Conservation (phyloP, 2,888 invertebrate genomes). For the Nymphalis polychloros region DNA sequence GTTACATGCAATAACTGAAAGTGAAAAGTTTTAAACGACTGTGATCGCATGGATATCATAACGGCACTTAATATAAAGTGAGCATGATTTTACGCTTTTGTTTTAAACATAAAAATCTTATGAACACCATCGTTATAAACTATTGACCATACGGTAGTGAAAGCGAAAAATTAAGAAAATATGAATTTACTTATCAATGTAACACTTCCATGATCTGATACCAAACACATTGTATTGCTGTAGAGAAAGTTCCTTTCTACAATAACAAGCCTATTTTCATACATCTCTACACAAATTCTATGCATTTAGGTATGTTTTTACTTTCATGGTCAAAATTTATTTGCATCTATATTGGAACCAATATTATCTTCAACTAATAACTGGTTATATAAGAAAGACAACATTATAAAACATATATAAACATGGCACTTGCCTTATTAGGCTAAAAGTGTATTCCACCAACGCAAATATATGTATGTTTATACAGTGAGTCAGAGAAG, state of each 20-base stretch:
- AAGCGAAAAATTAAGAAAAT: not conserved
- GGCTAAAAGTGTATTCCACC: slow-evolving; percentile 70
- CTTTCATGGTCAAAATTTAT: not conserved
- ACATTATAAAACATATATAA: not conserved
- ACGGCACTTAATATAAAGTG: slow-evolving; percentile 16
- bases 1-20: slow-evolving; percentile 54
- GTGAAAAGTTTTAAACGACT: slow-evolving; percentile 37
- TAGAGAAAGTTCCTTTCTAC: slow-evolving; percentile 33
- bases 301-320: not conserved
- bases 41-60: slow-evolving; percentile 22
- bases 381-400: not conserved
- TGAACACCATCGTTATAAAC: not conserved
- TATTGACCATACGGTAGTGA: not conserved
- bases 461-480: slow-evolving; percentile 59
- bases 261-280: not conserved
- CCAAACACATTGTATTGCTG: slow-evolving; percentile 12
- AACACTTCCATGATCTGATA: not conserved
- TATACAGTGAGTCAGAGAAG: slow-evolving; percentile 75
- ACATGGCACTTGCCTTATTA: slow-evolving; percentile 49
- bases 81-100: slow-evolving; percentile 22
- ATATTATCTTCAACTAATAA: not conserved
- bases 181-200: not conserved
- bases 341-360: not conserved
- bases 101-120: slow-evolving; percentile 14
- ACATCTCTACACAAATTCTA: not conserved